A percentile compares a stretch with the other conserved stretches of the same genome.
These are phyloP conservation scores for Apantesis nais DNA, from an alignment of 2,888 invertebrate species.

Conservation along the genomic window DNA sequence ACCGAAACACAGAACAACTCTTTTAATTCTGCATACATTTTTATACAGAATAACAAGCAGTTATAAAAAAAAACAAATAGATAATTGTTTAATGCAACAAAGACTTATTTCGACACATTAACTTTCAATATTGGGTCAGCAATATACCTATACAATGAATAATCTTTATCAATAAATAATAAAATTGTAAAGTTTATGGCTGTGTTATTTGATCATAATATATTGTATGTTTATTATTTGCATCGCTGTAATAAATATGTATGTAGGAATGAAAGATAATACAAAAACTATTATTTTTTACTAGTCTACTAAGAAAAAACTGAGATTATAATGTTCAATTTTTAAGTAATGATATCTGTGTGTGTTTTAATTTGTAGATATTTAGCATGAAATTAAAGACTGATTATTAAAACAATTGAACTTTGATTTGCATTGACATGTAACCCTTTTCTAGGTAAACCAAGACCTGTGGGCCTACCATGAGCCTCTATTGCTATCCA, in stretches of 20 bases:
- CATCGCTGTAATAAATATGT: constrained; percentile 1
- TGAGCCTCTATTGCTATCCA: too few relatives aligned
- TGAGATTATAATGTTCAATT: constrained; percentile 26
- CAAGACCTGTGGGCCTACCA: too few relatives aligned
- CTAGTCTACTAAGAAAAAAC: constrained; percentile 16
- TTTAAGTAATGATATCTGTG: background rate
- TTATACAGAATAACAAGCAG: background rate
- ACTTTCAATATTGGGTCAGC: background rate
- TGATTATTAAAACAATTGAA: constrained; percentile 39
- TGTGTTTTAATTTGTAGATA: constrained; percentile 18
- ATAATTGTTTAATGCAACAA: background rate
- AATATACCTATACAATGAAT: background rate
- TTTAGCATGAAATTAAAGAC: constrained; percentile 50
- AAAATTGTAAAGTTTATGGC: background rate
- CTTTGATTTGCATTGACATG: constrained; percentile 2
- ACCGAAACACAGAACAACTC: background rate
- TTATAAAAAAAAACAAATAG: background rate
- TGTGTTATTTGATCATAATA: background rate
- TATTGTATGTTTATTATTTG: constrained; percentile 3
- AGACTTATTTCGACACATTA: background rate
- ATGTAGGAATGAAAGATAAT: background rate
- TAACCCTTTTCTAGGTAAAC: background rate
- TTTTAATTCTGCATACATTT: background rate
- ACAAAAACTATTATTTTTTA: constrained; percentile 1
- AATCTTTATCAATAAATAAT: background rate